Conservation (phyloP, 2,888 invertebrate genomes). For the Neelides folsomi region DNA sequence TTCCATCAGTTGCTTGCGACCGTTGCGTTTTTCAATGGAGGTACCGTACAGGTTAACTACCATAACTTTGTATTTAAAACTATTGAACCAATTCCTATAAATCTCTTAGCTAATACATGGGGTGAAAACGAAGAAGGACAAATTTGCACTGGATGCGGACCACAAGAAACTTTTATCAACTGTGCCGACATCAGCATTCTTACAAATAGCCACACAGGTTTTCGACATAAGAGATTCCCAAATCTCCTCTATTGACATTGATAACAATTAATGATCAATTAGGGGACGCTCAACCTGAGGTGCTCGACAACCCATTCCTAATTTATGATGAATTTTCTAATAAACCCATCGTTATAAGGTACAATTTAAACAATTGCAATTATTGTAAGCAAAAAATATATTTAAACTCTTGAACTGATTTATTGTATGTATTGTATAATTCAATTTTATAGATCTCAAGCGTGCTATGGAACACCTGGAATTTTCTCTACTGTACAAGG, state of each 20-base stretch:
- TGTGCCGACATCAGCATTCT: slow-evolving; percentile 76
- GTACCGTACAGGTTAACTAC: slow-evolving; percentile 58
- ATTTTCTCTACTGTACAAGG: slow-evolving; percentile 56
- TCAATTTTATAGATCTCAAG: slow-evolving; percentile 51
- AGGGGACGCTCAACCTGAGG: slow-evolving; percentile 44
- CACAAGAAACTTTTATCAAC: slow-evolving; percentile 77
- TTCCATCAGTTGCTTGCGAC: slow-evolving; percentile 73
- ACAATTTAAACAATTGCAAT: too few species aligned
- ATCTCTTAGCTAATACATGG: slow-evolving; percentile 67
- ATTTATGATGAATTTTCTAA: slow-evolving; percentile 59
- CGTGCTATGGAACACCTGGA: slow-evolving; percentile 53
- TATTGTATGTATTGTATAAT: too few species aligned
- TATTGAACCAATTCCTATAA: too few species aligned
- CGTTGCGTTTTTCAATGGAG: slow-evolving; percentile 90
- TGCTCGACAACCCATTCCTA: slow-evolving; percentile 56
- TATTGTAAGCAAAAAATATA: too few species aligned
- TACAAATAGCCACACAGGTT: slow-evolving; percentile 55
- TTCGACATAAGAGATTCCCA: slow-evolving; percentile 36
- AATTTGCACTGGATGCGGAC: slow-evolving; percentile 52
- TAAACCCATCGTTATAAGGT: slow-evolving; percentile 47
- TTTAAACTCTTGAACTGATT: too few species aligned
- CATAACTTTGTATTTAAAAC: too few species aligned
- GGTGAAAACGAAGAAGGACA: slow-evolving; percentile 45
- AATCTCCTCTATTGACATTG: slow-evolving; percentile 37
- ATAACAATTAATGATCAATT: slow-evolving; percentile 42